Evolutionary conservation across 2,888 invertebrate genomes (phyloP), one percentile per base, ranked within the genome.

Genomic region (Belgica antarctica): DNA sequence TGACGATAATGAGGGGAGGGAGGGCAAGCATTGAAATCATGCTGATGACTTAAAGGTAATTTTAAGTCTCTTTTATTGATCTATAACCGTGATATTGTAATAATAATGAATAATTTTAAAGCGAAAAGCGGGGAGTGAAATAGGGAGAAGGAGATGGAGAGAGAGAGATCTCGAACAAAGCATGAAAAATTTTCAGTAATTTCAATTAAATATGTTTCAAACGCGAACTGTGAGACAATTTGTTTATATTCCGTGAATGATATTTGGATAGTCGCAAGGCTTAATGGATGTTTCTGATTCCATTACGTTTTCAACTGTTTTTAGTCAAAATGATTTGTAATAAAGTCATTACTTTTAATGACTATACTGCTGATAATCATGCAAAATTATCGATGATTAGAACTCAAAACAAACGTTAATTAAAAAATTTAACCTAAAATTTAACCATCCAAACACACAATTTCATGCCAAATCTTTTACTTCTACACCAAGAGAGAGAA

Each of bases 121-220:
- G 15, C 27, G 25, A 15, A 24, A 59, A 27, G 25, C 27, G 31
- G 27, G 15, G 27, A 10, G 1, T 1, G 47, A 5, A 7, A 19
- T 7, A 17, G 17, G 22, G 1, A 52, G 19, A 17, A 19, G 22
- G 22, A 52, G 10, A 46, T 3, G 7, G n/a, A n/a, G n/a, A n/a
- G n/a, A n/a, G n/a, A n/a, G n/a, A n/a, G n/a, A n/a, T n/a, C n/a
- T n/a, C n/a, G n/a, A n/a, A n/a, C n/a, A n/a, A n/a, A n/a, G n/a
- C 27, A 59, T 27, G 59, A 59, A 12, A 59, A 8, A 27, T 27
- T 59, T 59, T 59, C 24, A 59, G 27, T 25, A 59, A 47, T 46
- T 46, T 65, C 47, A 65, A 65, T 65, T 65, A 65, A 65, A 62
- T 36, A 27, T 47, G 19, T 47, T 62, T 8, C 36, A 41, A 24